A percentile compares a stretch with the other conserved stretches of the same genome.
Evolutionary conservation across 2,113 vertebrate species (phyloP).

Genomic region (Parus major): DNA sequence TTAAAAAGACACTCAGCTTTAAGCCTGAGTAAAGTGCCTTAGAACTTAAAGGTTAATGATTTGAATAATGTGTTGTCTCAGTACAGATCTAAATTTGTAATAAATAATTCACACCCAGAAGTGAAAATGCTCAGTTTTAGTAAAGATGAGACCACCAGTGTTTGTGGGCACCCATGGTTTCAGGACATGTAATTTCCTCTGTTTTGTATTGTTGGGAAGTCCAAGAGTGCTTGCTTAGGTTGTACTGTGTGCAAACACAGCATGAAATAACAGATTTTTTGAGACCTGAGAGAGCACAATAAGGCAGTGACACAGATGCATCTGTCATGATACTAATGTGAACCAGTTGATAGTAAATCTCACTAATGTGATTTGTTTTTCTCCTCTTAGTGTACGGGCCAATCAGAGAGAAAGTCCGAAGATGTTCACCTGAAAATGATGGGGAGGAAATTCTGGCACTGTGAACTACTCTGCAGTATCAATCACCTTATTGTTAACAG

Average conservation of each 20-base stretch:
- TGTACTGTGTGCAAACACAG: background rate
- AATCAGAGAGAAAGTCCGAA: background rate
- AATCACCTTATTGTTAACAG: accelerated
- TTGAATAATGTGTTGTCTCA: background rate
- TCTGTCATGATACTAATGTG: background rate
- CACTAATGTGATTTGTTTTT: background rate
- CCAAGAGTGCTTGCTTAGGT: accelerated
- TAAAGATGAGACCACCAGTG: background rate
- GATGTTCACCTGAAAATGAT: background rate
- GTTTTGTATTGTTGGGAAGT: background rate
- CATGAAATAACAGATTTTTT: background rate
- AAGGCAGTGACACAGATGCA: background rate
- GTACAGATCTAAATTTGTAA: background rate
- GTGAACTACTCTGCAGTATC: background rate
- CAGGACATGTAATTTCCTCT: background rate
- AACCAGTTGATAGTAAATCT: background rate
- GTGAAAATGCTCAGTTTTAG: background rate
- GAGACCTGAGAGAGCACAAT: background rate
- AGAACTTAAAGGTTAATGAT: background rate
- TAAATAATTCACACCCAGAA: background rate
- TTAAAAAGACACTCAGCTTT: background rate
- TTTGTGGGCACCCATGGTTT: background rate
- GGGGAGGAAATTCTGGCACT: background rate
- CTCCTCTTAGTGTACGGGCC: background rate
- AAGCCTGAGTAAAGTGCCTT: background rate